Evolutionary conservation across 2,113 vertebrate species (phyloP).

Genomic region (Oncorhynchus masou): DNA sequence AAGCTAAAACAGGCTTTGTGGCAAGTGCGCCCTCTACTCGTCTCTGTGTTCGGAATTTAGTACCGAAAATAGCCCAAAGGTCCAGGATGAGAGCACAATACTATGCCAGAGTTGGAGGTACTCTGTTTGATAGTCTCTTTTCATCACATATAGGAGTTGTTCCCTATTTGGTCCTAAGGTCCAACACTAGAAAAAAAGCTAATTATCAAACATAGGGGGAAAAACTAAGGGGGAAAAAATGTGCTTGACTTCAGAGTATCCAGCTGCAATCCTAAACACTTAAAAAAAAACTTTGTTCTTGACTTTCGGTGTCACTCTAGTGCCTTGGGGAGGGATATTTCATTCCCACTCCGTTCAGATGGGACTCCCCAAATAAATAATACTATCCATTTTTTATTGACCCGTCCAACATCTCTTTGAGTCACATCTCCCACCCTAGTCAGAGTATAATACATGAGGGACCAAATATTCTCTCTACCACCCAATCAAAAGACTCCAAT

Average conservation of each 20-base stretch:
- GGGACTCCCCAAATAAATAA: slow-evolving; percentile 4
- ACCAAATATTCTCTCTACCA: not conserved
- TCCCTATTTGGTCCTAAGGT: slow-evolving; percentile 76
- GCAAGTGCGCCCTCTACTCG: too few species aligned
- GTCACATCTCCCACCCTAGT: not conserved
- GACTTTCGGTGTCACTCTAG: slow-evolving; percentile 48
- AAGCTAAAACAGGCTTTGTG: too few species aligned
- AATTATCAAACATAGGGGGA: slow-evolving; percentile 17
- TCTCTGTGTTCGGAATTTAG: not conserved
- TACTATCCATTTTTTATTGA: not conserved
- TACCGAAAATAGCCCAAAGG: slow-evolving; percentile 35
- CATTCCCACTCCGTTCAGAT: slow-evolving; percentile 8
- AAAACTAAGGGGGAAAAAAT: not conserved
- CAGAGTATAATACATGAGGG: not conserved
- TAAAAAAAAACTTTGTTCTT: slow-evolving; percentile 33
- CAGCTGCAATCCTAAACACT: slow-evolving; percentile 52
- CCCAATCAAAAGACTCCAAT: not conserved
- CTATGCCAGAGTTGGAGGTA: not conserved
- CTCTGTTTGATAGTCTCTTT: slow-evolving; percentile 18
- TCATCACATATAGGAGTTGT: slow-evolving; percentile 76
- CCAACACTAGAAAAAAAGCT: slow-evolving; percentile 33
- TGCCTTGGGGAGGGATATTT: slow-evolving; percentile 15
- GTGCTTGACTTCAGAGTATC: slow-evolving; percentile 52
- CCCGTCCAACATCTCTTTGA: not conserved
- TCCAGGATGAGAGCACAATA: slow-evolving; percentile 1